A percentile compares a stretch with the other conserved stretches of the same genome.
These are phyloP conservation scores for Tridacna crocea DNA, from an alignment of 2,888 invertebrate genomes.

Conservation along the genomic window DNA sequence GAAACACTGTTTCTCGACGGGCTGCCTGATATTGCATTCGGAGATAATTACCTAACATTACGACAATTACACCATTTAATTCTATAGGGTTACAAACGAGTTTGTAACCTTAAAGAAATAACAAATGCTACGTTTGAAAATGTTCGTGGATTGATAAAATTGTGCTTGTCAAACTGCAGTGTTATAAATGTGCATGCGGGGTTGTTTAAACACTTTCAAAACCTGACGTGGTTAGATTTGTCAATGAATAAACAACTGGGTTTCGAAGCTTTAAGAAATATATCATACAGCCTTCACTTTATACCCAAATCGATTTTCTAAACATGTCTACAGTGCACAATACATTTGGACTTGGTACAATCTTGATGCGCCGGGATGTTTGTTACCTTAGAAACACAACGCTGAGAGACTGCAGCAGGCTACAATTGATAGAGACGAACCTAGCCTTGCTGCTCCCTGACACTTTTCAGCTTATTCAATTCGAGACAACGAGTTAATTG, in stretches of 20 bases:
- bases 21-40: background rate
- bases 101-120: constrained; percentile 6
- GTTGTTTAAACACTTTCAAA: background rate
- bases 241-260: no score
- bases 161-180: constrained; percentile 7
- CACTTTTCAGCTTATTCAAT: no score
- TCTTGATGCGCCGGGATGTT: no score
- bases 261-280: constrained; percentile 33
- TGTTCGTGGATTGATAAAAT: constrained; percentile 1
- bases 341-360: constrained; percentile 38
- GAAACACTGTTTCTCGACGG: constrained; percentile 20
- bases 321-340: constrained; percentile 37
- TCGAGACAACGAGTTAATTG: no score
- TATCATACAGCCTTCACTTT: constrained; percentile 50
- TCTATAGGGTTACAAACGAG: no score
- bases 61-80: background rate
- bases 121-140: constrained; percentile 8
- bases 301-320: constrained; percentile 39
- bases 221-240: constrained; percentile 31
- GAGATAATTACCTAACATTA: background rate
- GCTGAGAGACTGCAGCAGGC: no score
- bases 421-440: constrained; percentile 37
- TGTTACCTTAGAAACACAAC: no score
- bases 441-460: no score
- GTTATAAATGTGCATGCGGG: background rate